Conservation (phyloP, 1,140 invertebrate genomes). For the Pseudachorutes palmiensis region DNA sequence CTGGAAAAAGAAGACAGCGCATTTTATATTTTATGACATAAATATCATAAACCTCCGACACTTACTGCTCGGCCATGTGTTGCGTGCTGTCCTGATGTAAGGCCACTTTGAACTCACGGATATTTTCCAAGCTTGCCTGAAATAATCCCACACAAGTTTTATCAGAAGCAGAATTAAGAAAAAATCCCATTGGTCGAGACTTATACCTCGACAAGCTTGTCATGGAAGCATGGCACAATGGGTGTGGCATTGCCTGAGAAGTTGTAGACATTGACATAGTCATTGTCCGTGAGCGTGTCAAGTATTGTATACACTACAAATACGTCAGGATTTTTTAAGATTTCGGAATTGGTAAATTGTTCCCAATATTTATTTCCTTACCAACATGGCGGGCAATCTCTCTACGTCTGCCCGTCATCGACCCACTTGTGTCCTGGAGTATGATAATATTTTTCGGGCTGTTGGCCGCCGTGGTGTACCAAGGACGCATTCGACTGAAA, state of each 20-base stretch:
- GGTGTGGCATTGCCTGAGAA: constrained; percentile 59
- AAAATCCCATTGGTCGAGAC: background rate
- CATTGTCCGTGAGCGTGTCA: constrained; percentile 94
- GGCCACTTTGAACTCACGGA: constrained; percentile 62
- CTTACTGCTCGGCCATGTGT: constrained; percentile 1
- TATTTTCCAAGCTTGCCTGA: constrained; percentile 72
- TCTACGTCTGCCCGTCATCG: constrained; percentile 87
- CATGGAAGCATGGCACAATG: constrained; percentile 70
- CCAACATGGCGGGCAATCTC: constrained; percentile 86
- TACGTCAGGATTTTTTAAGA: constrained; percentile 47
- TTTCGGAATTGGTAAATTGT: background rate
- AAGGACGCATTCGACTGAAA: constrained; percentile 72
- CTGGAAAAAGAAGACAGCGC: background rate
- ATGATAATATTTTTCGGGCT: constrained; percentile 97
- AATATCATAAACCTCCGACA: background rate
- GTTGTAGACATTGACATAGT: constrained; percentile 86
- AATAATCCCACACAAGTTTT: constrained; percentile 22
- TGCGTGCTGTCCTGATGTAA: constrained; percentile 50
- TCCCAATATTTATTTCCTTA: too few species aligned
- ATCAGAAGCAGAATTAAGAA: background rate
- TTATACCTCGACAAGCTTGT: constrained; percentile 67
- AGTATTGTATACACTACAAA: constrained; percentile 77
- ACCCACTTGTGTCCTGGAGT: constrained; percentile 89
- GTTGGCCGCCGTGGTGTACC: constrained; percentile 95
- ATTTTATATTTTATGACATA: background rate